A percentile compares a stretch with the other conserved stretches of the same genome.
phyloP scores from a whole-genome alignment of 2,113 vertebrate species.

The Pomatostomus ruficeps region DNA sequence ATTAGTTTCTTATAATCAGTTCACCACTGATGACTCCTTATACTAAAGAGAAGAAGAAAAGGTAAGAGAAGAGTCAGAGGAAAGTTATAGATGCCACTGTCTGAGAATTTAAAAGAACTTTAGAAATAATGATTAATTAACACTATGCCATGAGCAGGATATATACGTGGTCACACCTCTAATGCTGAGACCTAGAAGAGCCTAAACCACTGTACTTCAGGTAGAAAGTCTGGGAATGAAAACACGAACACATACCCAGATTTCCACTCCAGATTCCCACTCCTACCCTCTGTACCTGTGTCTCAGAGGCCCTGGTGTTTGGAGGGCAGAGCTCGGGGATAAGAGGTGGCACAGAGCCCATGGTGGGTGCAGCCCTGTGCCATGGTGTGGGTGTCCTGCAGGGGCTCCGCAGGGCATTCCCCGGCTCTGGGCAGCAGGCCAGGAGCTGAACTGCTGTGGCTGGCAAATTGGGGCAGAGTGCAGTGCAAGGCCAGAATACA shows the following conservation, averaged over 20 bases:
- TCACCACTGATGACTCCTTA: neutral
- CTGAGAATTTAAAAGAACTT: neutral
- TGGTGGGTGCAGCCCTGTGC: neutral
- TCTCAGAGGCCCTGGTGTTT: too few species aligned
- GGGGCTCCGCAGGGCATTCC: neutral
- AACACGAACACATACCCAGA: neutral
- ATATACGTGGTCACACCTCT: neutral
- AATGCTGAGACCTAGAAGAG: neutral
- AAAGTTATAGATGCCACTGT: neutral
- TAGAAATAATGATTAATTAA: neutral
- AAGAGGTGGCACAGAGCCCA: neutral
- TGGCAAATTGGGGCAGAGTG: neutral
- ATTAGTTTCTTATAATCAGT: conserved; percentile 14
- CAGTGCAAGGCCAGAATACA: neutral
- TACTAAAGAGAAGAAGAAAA: neutral
- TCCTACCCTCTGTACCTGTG: neutral
- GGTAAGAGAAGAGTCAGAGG: neutral
- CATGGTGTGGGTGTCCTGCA: accelerated
- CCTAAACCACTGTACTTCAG: neutral
- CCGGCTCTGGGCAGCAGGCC: neutral
- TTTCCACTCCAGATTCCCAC: neutral
- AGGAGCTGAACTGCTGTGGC: neutral
- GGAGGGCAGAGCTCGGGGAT: neutral
- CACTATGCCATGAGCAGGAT: neutral
- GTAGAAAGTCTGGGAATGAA: neutral